These are phyloP conservation scores for Polypedilum pembai DNA, from an alignment of 1,140 invertebrate genomes.

Conservation along the genomic window DNA sequence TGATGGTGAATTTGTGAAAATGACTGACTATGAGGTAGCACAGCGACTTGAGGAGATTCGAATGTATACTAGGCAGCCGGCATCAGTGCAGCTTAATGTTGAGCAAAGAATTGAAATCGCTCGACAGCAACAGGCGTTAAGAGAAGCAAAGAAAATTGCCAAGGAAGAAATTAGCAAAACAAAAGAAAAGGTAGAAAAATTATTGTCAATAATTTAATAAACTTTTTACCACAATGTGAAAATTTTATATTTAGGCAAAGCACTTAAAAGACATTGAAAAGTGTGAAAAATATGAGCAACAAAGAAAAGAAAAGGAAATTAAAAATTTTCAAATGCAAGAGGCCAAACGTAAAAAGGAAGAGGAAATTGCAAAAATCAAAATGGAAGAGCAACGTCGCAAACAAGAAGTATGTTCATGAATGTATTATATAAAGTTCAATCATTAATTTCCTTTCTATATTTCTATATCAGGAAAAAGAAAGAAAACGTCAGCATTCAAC, in stretches of 20 bases:
- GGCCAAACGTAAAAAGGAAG: constrained; percentile 74
- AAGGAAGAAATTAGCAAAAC: constrained; percentile 45
- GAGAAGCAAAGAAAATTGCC: constrained; percentile 52
- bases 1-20: constrained; percentile 50
- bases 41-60: constrained; percentile 45
- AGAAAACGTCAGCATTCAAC: constrained; percentile 82
- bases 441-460: neutral
- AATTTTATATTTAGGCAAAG: constrained; percentile 32
- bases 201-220: neutral
- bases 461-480: constrained; percentile 68
- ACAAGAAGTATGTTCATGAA: constrained; percentile 58
- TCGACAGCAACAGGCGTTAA: constrained; percentile 53
- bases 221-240: neutral
- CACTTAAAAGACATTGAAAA: constrained; percentile 66
- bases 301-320: constrained; percentile 64
- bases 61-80: constrained; percentile 40
- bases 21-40: constrained; percentile 55
- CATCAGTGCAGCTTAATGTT: constrained; percentile 53
- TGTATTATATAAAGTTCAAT: neutral
- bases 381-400: constrained; percentile 75
- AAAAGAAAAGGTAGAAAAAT: constrained; percentile 44
- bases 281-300: constrained; percentile 66
- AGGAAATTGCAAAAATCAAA: constrained; percentile 75
- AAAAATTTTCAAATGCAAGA: constrained; percentile 63
- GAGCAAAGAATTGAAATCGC: constrained; percentile 59